A percentile compares a stretch with the other conserved stretches of the same genome.
Evolutionary conservation across 2,113 vertebrate species (phyloP).

Genomic region (Eurypyga helias): DNA sequence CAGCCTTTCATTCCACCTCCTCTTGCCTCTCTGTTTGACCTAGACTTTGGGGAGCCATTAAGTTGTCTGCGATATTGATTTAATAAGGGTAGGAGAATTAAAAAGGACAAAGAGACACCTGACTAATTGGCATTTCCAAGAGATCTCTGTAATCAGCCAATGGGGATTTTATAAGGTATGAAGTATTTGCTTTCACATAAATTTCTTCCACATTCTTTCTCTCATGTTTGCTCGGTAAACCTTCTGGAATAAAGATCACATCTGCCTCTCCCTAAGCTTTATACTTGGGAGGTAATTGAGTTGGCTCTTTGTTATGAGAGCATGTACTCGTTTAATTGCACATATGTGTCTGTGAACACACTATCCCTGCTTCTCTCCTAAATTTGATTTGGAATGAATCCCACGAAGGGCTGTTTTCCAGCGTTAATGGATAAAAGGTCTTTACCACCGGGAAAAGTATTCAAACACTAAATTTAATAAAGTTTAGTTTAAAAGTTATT

Average conservation of each 20-base stretch:
- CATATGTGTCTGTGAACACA: slow-evolving; percentile 64
- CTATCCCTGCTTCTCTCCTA: slow-evolving; percentile 52
- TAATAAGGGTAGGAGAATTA: slow-evolving; percentile 70
- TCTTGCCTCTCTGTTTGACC: slow-evolving; percentile 63
- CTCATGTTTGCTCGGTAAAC: slow-evolving; percentile 40
- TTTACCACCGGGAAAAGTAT: slow-evolving; percentile 68
- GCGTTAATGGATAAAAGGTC: slow-evolving; percentile 65
- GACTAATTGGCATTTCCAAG: slow-evolving; percentile 70
- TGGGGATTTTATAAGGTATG: slow-evolving; percentile 56
- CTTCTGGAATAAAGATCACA: slow-evolving; percentile 53
- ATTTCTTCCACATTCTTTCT: slow-evolving; percentile 49
- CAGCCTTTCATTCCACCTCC: slow-evolving; percentile 12
- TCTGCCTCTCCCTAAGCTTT: slow-evolving; percentile 30
- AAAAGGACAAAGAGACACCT: slow-evolving; percentile 68
- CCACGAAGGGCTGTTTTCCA: slow-evolving; percentile 52
- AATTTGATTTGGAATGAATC: slow-evolving; percentile 77
- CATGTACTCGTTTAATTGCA: slow-evolving; percentile 60
- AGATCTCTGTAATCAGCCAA: slow-evolving; percentile 56
- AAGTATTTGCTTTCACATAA: slow-evolving; percentile 65
- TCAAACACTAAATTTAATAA: slow-evolving; percentile 71
- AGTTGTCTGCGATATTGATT: slow-evolving; percentile 64
- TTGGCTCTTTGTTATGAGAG: slow-evolving; percentile 47
- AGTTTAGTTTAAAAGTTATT: slow-evolving; percentile 61
- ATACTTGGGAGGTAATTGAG: slow-evolving; percentile 61
- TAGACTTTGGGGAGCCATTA: slow-evolving; percentile 70